Evolutionary conservation across 1,140 invertebrate genomes (phyloP).

Genomic region (Pararge aegeria): DNA sequence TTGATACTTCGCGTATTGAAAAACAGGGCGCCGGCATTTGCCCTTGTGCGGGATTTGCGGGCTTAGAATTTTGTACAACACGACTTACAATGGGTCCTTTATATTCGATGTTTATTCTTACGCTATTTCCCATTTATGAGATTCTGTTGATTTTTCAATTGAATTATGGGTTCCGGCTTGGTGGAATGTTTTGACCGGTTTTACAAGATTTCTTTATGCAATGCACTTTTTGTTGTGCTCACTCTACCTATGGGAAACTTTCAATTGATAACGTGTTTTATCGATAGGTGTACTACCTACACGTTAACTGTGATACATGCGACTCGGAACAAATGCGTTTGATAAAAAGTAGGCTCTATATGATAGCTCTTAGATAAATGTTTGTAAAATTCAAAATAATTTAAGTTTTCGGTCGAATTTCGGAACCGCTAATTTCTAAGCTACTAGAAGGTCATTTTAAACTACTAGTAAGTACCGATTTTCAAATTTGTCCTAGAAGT

Average conservation of each 20-base stretch:
- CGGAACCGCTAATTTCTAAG: no score
- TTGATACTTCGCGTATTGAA: slow-evolving; percentile 56
- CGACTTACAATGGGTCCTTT: slow-evolving; percentile 26
- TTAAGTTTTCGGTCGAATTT: no score
- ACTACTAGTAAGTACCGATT: no score
- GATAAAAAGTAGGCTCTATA: no score
- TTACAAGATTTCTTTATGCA: slow-evolving; percentile 15
- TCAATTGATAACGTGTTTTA: background rate
- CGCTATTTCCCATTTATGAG: slow-evolving; percentile 54
- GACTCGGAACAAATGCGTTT: no score
- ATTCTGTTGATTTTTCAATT: slow-evolving; percentile 56
- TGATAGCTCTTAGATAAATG: no score
- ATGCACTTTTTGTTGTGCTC: background rate
- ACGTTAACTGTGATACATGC: no score
- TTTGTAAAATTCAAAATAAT: no score
- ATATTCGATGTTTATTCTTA: slow-evolving; percentile 43
- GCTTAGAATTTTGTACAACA: slow-evolving; percentile 40
- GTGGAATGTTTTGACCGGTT: slow-evolving; percentile 33
- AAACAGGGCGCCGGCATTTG: slow-evolving; percentile 46
- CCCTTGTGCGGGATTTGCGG: slow-evolving; percentile 30
- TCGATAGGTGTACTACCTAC: background rate
- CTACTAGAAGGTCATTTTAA: no score
- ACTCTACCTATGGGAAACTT: background rate
- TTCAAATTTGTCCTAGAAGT: no score
- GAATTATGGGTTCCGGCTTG: slow-evolving; percentile 62